phyloP scores from a whole-genome alignment of 2,888 invertebrate species.

The Harpalus rufipes region DNA sequence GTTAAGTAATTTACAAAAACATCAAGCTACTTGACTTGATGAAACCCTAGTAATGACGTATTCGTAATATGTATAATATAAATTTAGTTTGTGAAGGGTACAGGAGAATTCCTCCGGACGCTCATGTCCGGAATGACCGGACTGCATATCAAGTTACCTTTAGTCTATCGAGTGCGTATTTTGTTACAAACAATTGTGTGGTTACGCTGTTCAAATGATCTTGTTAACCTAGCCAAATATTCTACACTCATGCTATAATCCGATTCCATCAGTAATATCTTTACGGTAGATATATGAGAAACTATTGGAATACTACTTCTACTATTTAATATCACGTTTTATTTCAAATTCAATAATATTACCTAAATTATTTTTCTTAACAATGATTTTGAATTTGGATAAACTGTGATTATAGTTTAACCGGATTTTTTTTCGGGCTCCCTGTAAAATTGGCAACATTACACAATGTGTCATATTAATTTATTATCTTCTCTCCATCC shows the following conservation, averaged over 20 bases:
- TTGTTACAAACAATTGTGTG: constrained; percentile 46
- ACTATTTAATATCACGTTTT: neutral
- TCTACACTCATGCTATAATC: constrained; percentile 26
- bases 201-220: constrained; percentile 40
- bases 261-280: constrained; percentile 26
- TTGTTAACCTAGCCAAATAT: constrained; percentile 25
- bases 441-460: no score
- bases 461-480: no score
- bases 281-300: neutral
- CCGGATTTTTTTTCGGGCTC: no score
- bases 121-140: constrained; percentile 9
- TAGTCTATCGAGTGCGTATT: constrained; percentile 24
- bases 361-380: no score
- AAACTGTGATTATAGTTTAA: no score
- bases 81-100: neutral
- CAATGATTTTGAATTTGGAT: no score
- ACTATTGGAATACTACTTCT: neutral
- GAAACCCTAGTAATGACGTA: no score
- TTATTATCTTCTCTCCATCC: no score
- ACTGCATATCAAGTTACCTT: constrained; percentile 47
- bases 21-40: no score
- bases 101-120: constrained; percentile 14
- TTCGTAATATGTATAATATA: neutral
- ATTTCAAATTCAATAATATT: neutral
- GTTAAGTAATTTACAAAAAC: no score